Percentiles rank a stretch among this genome's conserved stretches.
These are phyloP conservation scores for Picus viridis DNA, from an alignment of 2,797 vertebrate species.

Conservation along the genomic window DNA sequence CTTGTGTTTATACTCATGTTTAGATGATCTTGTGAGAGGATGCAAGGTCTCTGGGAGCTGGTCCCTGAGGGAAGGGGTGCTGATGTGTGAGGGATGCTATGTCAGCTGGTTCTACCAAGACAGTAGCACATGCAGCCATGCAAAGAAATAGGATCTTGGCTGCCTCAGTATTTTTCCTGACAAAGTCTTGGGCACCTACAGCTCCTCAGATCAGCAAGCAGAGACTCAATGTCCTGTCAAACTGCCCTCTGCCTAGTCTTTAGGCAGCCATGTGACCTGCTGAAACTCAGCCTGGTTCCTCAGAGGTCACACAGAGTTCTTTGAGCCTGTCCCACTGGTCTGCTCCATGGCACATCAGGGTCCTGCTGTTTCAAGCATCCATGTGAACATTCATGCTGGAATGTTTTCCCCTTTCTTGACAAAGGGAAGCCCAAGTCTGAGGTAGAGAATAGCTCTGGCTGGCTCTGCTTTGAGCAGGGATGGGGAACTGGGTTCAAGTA, in stretches of 20 bases:
- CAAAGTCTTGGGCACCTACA: background rate
- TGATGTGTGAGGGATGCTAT: background rate
- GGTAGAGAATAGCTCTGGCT: background rate
- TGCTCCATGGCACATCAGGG: background rate
- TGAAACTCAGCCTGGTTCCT: background rate
- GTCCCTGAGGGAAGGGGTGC: background rate
- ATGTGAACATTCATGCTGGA: background rate
- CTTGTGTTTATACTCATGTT: background rate
- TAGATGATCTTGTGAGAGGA: background rate
- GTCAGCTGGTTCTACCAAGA: rapidly evolving
- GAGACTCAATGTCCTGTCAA: background rate
- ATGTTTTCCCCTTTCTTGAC: background rate
- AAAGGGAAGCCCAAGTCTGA: background rate
- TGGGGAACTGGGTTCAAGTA: background rate
- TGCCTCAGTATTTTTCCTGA: background rate
- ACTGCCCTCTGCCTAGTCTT: background rate
- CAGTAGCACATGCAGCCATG: background rate
- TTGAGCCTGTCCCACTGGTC: background rate
- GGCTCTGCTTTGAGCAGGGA: too few species aligned
- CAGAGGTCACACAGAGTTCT: background rate
- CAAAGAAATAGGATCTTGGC: background rate
- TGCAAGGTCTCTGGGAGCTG: background rate
- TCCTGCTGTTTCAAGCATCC: background rate
- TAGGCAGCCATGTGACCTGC: background rate
- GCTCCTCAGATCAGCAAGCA: background rate